Conservation (phyloP, 2,113 vertebrate genomes). For the Nesospiza acunhae region DNA sequence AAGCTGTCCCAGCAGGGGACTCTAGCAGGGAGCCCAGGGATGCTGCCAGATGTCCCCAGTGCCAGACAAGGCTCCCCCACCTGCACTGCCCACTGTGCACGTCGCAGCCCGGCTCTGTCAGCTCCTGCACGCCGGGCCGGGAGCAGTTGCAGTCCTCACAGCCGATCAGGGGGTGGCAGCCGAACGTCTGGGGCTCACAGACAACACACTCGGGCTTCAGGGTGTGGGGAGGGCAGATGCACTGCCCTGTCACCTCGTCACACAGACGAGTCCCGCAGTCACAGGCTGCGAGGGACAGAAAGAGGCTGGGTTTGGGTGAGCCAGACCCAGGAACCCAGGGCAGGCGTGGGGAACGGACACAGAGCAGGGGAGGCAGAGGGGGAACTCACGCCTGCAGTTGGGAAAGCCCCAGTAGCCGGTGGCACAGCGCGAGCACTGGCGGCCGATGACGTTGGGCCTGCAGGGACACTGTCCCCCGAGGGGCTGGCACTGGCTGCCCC, state of each 20-base stretch:
- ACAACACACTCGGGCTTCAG: slow-evolving; percentile 83
- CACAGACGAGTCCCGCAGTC: slow-evolving; percentile 87
- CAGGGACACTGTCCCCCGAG: slow-evolving; percentile 92
- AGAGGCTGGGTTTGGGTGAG: not conserved
- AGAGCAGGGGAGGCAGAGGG: not conserved
- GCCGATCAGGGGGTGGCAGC: slow-evolving; percentile 92
- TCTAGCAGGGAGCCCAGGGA: not conserved
- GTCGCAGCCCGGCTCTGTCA: slow-evolving; percentile 80
- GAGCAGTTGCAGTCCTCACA: slow-evolving; percentile 97
- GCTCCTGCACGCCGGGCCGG: slow-evolving; percentile 75
- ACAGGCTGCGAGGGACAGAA: slow-evolving; percentile 78
- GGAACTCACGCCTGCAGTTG: slow-evolving; percentile 89
- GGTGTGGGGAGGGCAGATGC: slow-evolving; percentile 91
- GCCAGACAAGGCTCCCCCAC: slow-evolving; percentile 51
- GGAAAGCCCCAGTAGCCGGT: slow-evolving; percentile 97
- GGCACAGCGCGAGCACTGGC: slow-evolving; percentile 92
- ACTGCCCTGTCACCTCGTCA: slow-evolving; percentile 87
- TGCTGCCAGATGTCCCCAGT: fast-evolving
- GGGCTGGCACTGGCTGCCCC: slow-evolving; percentile 81
- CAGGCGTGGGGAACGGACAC: fast-evolving
- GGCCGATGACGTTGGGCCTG: slow-evolving; percentile 87
- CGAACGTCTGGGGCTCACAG: slow-evolving; percentile 91
- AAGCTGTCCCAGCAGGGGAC: fast-evolving
- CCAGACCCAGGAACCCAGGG: not conserved
- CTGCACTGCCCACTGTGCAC: slow-evolving; percentile 91